phyloP scores from a whole-genome alignment of 2,797 vertebrate species.

The Enoplosus armatus region DNA sequence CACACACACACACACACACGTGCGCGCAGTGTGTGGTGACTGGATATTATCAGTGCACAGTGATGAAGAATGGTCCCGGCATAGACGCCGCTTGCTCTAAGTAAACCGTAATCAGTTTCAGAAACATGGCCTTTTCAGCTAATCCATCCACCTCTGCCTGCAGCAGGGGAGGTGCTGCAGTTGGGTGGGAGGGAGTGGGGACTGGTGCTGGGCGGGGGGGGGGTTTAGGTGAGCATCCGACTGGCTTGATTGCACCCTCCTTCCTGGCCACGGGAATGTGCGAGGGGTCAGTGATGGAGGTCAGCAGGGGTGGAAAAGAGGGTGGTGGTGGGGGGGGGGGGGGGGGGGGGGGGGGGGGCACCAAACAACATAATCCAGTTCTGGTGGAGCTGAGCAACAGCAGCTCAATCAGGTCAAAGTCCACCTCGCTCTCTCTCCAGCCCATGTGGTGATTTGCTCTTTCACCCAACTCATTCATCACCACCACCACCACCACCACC shows the following conservation, averaged over 20 bases:
- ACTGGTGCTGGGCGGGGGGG: too few relatives aligned
- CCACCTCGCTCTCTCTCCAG: background rate
- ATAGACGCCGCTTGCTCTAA: conserved; percentile 69
- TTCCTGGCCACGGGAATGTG: background rate
- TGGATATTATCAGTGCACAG: conserved; percentile 60
- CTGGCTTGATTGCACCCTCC: conserved; percentile 19
- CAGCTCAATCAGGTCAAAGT: conserved; percentile 8
- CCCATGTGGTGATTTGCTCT: background rate
- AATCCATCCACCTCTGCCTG: conserved; percentile 37
- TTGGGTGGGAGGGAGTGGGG: too few relatives aligned
- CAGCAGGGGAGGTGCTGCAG: conserved; percentile 1
- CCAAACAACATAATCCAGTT: conserved; percentile 29
- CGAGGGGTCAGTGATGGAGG: conserved; percentile 14
- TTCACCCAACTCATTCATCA: background rate
- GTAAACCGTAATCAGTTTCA: conserved; percentile 81
- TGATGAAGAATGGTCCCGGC: conserved; percentile 71
- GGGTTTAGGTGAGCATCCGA: conserved; percentile 6
- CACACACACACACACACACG: conserved; percentile 31
- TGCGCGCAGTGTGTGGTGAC: conserved; percentile 68
- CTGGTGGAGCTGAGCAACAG: conserved; percentile 4
- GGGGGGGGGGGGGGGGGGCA: too few relatives aligned
- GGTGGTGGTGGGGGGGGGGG: too few relatives aligned
- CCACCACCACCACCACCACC: background rate
- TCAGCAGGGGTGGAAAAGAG: conserved; percentile 22
- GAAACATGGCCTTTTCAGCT: conserved; percentile 53